These are phyloP conservation scores for Taurulus bubalis DNA, from an alignment of 2,113 vertebrate species.

Conservation along the genomic window DNA sequence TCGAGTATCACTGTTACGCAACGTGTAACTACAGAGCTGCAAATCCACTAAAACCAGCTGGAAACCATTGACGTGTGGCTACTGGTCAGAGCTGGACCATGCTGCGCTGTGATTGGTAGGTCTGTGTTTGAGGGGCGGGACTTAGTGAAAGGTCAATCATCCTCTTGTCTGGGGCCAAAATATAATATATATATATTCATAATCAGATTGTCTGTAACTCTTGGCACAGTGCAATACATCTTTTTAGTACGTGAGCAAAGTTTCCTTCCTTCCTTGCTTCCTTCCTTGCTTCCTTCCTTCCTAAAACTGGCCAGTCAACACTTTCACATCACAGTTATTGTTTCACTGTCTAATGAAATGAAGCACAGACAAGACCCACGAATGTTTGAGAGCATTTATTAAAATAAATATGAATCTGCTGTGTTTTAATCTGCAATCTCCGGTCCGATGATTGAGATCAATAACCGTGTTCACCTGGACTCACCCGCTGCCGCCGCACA, in stretches of 20 bases:
- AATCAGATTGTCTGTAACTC: not conserved
- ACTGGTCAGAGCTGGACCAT: not conserved
- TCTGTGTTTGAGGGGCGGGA: not conserved
- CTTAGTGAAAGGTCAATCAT: not conserved
- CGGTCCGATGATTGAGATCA: not conserved
- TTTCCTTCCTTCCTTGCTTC: not conserved
- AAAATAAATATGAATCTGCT: too few relatives aligned
- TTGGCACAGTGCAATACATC: not conserved
- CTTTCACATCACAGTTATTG: not conserved
- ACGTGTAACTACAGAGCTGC: too few relatives aligned
- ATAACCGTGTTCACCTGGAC: constrained; percentile 33
- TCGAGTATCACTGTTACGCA: too few relatives aligned
- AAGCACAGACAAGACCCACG: too few relatives aligned
- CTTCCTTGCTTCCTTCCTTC: too few relatives aligned
- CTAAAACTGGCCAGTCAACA: not conserved
- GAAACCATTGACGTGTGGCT: not conserved
- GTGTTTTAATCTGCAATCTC: not conserved
- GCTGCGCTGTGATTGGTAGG: not conserved
- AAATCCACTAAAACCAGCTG: too few relatives aligned
- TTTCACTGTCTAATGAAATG: not conserved
- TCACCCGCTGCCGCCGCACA: too few relatives aligned
- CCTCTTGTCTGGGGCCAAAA: not conserved
- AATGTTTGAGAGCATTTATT: not conserved
- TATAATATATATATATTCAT: too few relatives aligned
- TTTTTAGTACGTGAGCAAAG: not conserved